phyloP scores from a whole-genome alignment of 2,113 vertebrate species.

The Zosterops pallidus region DNA sequence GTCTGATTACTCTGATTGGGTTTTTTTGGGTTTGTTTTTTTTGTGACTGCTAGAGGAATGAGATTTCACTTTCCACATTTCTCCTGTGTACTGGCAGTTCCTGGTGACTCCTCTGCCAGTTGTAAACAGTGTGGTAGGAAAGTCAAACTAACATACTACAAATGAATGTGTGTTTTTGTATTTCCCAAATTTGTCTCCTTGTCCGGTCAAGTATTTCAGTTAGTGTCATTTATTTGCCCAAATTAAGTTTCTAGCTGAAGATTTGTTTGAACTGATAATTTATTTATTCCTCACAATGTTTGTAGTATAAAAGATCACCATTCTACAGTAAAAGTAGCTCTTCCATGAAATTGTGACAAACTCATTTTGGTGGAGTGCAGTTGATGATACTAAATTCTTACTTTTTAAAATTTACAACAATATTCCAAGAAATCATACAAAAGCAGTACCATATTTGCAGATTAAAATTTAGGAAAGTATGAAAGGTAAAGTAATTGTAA shows the following conservation, averaged over 20 bases:
- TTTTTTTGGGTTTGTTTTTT: neutral
- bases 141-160: constrained; percentile 65
- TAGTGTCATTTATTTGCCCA: constrained; percentile 25
- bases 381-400: neutral
- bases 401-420: neutral
- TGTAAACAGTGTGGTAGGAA: constrained; percentile 74
- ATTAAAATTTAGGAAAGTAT: neutral
- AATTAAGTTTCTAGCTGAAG: constrained; percentile 37
- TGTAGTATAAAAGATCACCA: neutral
- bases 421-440: neutral
- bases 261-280: constrained; percentile 44
- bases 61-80: constrained; percentile 69
- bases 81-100: constrained; percentile 67
- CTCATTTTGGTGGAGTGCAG: neutral
- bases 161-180: constrained; percentile 61
- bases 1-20: constrained; percentile 29
- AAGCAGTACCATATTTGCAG: neutral
- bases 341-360: neutral
- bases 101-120: constrained; percentile 61
- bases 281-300: constrained; percentile 17
- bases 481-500: neutral
- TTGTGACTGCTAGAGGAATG: constrained; percentile 29
- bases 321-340: neutral
- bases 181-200: constrained; percentile 65
- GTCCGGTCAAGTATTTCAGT: constrained; percentile 45